Percentiles rank a stretch among this genome's conserved stretches.
These are phyloP conservation scores for Archivesica marissinica DNA, from an alignment of 1,140 invertebrate species.

Conservation along the genomic window DNA sequence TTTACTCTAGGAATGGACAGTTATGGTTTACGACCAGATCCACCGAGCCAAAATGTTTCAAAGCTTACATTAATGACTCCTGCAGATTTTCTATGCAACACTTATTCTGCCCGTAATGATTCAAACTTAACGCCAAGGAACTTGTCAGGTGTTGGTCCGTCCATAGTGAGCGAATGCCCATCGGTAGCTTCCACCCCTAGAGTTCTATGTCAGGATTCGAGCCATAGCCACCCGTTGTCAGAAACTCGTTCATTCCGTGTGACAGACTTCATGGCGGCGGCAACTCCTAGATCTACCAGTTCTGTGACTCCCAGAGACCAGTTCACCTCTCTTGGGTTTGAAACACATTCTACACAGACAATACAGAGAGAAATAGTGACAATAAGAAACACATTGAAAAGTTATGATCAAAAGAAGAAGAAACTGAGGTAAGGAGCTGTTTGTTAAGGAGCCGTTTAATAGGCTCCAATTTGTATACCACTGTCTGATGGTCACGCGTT, in stretches of 20 bases:
- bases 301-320: conserved; percentile 48
- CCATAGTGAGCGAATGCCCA: conserved; percentile 29
- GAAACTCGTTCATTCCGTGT: conserved; percentile 36
- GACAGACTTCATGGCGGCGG: conserved; percentile 50
- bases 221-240: conserved; percentile 41
- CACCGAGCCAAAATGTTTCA: neutral
- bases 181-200: conserved; percentile 44
- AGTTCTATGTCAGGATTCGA: conserved; percentile 37
- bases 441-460: no score
- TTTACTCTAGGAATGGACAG: neutral
- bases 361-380: conserved; percentile 64
- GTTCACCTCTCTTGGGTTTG: conserved; percentile 34
- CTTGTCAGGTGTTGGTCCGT: neutral
- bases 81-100: conserved; percentile 39
- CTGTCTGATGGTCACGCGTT: no score
- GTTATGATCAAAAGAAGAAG: conserved; percentile 68
- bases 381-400: conserved; percentile 66
- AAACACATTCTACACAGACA: conserved; percentile 27
- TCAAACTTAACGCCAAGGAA: conserved; percentile 4
- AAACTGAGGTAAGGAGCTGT: conserved; percentile 66
- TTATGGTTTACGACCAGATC: neutral
- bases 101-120: neutral
- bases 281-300: conserved; percentile 55
- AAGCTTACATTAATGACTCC: conserved; percentile 45
- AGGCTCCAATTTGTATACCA: no score